Evolutionary conservation across 1,140 invertebrate species (phyloP).

Genomic region (Harlomillsia oculata): DNA sequence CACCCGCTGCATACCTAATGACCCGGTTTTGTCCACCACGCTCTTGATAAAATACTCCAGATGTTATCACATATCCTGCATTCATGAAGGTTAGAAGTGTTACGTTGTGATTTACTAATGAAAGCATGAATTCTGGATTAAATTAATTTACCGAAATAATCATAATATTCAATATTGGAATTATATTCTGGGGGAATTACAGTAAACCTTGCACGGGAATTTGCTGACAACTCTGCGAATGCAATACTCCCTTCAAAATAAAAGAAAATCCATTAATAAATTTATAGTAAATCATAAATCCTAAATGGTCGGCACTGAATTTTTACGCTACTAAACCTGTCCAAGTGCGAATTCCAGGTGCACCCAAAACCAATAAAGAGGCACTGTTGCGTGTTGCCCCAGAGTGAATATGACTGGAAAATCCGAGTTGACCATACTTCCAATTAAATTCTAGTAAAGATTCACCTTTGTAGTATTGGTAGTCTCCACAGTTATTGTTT

Average conservation of each 20-base stretch:
- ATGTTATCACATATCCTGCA: conserved; percentile 11
- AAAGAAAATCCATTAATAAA: not conserved
- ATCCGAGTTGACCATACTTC: conserved; percentile 37
- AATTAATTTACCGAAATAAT: conserved; percentile 2
- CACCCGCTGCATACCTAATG: conserved; percentile 5
- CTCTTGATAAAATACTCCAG: not conserved
- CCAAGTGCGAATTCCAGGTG: conserved; percentile 42
- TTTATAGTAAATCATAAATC: not conserved
- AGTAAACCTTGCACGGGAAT: too few relatives aligned
- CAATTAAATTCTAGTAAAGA: conserved; percentile 35
- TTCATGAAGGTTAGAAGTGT: not conserved
- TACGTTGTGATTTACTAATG: not conserved
- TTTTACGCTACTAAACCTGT: conserved; percentile 29
- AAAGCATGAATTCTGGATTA: too few relatives aligned
- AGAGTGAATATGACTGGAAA: conserved; percentile 36
- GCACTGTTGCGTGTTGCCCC: too few relatives aligned
- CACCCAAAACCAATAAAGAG: conserved; percentile 41
- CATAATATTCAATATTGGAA: not conserved
- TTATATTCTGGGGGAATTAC: not conserved
- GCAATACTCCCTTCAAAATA: not conserved
- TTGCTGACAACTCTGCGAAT: not conserved
- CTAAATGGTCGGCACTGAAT: not conserved
- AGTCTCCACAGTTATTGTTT: not conserved
- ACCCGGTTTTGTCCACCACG: too few relatives aligned
- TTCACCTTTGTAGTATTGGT: too few relatives aligned